These are phyloP conservation scores for Cryptoleucopteryx plumbea DNA, from an alignment of 2,113 vertebrate genomes.

Conservation along the genomic window DNA sequence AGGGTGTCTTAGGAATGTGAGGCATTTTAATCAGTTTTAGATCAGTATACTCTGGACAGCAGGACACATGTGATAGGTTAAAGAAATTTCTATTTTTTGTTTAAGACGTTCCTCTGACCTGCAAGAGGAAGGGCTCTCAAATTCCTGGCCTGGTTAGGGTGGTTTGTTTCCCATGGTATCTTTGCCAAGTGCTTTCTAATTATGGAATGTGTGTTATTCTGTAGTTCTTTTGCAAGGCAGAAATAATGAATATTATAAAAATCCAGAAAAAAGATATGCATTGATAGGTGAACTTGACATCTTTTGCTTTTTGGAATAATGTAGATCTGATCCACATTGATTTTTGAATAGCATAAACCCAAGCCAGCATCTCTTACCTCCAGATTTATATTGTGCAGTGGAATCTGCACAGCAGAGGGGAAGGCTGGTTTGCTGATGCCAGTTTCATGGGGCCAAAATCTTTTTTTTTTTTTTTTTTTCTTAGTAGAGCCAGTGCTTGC, in stretches of 20 bases:
- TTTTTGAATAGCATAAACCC: not conserved
- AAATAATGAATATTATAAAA: not conserved
- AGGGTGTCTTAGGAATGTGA: not conserved
- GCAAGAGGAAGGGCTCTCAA: not conserved
- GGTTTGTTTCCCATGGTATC: conserved; percentile 50
- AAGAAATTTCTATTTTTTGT: conserved; percentile 11
- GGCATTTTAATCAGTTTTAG: not conserved
- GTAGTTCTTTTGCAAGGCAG: conserved; percentile 7
- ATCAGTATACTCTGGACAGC: not conserved
- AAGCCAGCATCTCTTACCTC: not conserved
- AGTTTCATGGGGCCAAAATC: not conserved
- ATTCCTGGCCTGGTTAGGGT: conserved; percentile 42
- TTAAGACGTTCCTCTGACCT: conserved; percentile 6
- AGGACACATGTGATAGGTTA: not conserved
- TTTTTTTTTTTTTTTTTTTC: not conserved
- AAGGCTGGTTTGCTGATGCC: not conserved
- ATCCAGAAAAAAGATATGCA: not conserved
- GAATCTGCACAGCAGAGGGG: not conserved
- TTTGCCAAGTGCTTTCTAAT: conserved; percentile 60
- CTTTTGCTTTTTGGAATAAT: not conserved
- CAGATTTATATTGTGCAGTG: not conserved
- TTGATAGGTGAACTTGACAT: not conserved
- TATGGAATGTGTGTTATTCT: conserved; percentile 32
- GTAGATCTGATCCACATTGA: fast-evolving
- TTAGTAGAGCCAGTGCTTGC: not conserved